Conservation (phyloP, 1,140 invertebrate genomes). For the Hypothenemus hampei region DNA sequence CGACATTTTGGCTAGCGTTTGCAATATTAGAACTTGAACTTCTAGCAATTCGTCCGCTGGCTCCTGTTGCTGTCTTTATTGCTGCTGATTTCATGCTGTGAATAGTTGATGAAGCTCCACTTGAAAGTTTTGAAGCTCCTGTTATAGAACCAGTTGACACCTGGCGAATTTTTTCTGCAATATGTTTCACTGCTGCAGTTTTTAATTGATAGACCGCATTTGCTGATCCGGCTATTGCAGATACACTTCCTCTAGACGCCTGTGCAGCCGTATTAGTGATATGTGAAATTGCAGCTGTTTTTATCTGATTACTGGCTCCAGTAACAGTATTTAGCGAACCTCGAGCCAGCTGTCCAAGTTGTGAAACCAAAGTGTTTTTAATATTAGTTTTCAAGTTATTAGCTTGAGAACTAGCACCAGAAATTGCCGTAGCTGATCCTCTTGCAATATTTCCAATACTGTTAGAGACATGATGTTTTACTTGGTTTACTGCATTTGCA, state of each 20-base stretch:
- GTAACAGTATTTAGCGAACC: neutral
- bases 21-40: neutral
- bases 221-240: neutral
- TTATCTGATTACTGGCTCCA: neutral
- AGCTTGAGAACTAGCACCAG: neutral
- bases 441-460: neutral
- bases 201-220: neutral
- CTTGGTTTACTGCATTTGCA: neutral
- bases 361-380: neutral
- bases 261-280: neutral
- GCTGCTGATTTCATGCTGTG: neutral
- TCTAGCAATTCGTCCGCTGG: neutral
- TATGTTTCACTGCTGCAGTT: neutral
- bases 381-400: neutral
- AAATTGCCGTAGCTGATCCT: neutral
- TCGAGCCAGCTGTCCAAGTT: conserved; percentile 3
- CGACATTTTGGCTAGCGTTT: conserved; percentile 1
- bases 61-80: neutral
- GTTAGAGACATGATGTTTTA: conserved; percentile 3
- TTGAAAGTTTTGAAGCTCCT: neutral
- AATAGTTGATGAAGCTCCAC: neutral
- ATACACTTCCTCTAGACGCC: conserved; percentile 1
- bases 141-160: neutral
- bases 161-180: neutral
- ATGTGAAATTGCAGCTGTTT: neutral